phyloP scores from a whole-genome alignment of 2,797 vertebrate genomes.

The Mormyrus proboscirostris region DNA sequence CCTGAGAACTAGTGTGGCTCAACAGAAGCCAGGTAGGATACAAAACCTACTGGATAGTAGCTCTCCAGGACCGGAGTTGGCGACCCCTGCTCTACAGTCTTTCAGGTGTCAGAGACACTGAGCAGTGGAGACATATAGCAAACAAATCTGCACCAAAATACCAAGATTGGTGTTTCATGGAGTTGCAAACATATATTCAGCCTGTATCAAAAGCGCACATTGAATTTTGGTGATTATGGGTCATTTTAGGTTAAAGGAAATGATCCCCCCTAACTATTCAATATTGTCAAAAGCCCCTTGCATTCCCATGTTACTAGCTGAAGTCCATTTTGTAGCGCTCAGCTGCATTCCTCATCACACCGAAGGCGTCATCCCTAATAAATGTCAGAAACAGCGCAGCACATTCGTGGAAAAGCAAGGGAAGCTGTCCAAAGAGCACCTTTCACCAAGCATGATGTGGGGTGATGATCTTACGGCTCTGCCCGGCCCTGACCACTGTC shows the following conservation, averaged over 20 bases:
- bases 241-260: neutral
- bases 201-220: neutral
- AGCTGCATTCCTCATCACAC: neutral
- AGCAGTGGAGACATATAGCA: neutral
- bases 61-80: too few species aligned
- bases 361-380: neutral
- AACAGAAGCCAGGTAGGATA: too few species aligned
- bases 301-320: neutral
- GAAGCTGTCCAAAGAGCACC: neutral
- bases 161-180: neutral
- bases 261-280: neutral
- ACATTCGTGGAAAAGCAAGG: neutral
- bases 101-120: neutral
- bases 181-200: neutral
- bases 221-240: neutral
- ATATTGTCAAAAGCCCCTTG: neutral
- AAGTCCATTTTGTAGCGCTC: neutral
- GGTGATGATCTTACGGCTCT: neutral
- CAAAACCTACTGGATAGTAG: too few species aligned
- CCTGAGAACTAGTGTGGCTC: too few species aligned
- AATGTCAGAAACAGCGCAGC: neutral
- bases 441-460: neutral
- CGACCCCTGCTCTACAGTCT: neutral
- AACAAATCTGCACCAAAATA: neutral
- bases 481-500: neutral